phyloP scores from a whole-genome alignment of 2,113 vertebrate genomes.

The Struthidea cinerea region DNA sequence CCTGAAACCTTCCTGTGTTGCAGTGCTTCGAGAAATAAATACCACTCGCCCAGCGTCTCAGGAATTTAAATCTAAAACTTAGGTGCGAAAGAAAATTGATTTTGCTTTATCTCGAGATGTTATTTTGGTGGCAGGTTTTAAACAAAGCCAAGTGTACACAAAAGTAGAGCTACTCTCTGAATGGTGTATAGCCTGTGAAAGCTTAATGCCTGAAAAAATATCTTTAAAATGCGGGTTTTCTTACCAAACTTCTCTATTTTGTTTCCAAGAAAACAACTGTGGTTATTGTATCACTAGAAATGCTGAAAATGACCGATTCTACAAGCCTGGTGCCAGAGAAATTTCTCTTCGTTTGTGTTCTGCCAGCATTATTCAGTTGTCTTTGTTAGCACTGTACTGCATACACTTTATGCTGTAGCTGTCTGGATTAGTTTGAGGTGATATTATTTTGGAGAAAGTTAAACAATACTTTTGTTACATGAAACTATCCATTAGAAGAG shows the following conservation, averaged over 20 bases:
- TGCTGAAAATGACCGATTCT: neutral
- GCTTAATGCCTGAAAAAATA: neutral
- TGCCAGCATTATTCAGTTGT: neutral
- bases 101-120: rapidly evolving
- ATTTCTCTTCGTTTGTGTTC: neutral
- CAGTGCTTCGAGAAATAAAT: rapidly evolving
- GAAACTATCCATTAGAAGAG: neutral
- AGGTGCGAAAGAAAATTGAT: neutral
- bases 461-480: neutral
- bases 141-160: neutral
- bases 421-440: neutral
- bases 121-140: neutral
- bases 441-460: neutral
- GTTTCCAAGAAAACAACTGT: neutral
- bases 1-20: rapidly evolving
- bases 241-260: neutral
- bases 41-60: rapidly evolving
- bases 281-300: neutral
- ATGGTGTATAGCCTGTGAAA: too few relatives aligned
- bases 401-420: neutral
- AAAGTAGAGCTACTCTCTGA: neutral
- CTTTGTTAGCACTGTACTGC: neutral
- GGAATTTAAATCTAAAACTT: neutral
- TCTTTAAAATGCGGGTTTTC: neutral
- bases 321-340: neutral